Evolutionary conservation across 2,888 invertebrate species (phyloP), one percentile per base, ranked within the genome.

Genomic region (Limnephilus marmoratus): DNA sequence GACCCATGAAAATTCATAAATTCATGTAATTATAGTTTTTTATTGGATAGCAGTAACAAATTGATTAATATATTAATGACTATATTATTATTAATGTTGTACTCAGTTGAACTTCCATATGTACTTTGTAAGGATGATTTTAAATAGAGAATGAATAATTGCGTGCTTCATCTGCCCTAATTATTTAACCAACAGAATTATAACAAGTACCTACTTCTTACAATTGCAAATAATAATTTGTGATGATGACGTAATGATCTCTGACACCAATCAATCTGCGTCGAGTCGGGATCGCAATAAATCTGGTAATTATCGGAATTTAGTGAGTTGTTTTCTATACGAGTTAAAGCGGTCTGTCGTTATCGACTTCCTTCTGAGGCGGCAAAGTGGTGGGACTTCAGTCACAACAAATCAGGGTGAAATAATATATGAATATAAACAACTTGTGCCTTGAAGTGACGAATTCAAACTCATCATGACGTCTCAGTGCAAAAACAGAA

Each of bases 231-330:
- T 68, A 24, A 83, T 24, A 37, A 83, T 83, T 41, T 83, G 37
- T 41, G 37, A 83, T 83, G 83, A 83, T 34, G 37, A 68, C 68
- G 83, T 37, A 41, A 83, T 83, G 24, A 83, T 41, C 83, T 83
- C 34, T 83, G 83, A 83, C 83, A 41, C 83, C 37, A 83, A 83
- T 83, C 37, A 83, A 83, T 18, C 83, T 34, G 37, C 24, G 31
- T 31, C 34, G 18, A 24, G 24, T 31, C 18, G 83, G 68, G 37
- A 83, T 83, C 83, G 37, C 24, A 83, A 83, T 83, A 83, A 34
- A 41, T 83, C 83, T 83, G 83, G 83, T 37, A 34, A 83, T 37
- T 34, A 41, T 13, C 37, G 83, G 34, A 68, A 68, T 68, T 53
- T 53, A 53, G 53, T 53, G 18, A 18, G 53, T 53, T 53, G 53